These are phyloP conservation scores for Gallinago media DNA, from an alignment of 2,113 vertebrate species.

Conservation along the genomic window DNA sequence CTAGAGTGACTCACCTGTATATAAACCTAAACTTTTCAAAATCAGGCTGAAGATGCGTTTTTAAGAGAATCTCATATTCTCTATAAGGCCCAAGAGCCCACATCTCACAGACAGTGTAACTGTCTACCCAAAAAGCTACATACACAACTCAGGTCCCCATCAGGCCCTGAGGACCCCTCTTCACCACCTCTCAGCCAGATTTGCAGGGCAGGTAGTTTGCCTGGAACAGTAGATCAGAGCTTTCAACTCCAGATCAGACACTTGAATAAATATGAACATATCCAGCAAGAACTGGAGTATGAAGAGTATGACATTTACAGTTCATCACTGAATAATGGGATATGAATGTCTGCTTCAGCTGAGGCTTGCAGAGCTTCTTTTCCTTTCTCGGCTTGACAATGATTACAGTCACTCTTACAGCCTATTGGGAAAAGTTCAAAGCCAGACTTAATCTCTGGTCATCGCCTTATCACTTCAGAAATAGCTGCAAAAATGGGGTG, in stretches of 20 bases:
- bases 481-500: rapidly evolving
- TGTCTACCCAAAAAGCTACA: background rate
- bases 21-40: background rate
- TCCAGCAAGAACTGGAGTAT: background rate
- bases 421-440: background rate
- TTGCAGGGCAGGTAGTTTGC: background rate
- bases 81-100: background rate
- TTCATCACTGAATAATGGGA: background rate
- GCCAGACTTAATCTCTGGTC: background rate
- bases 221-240: background rate
- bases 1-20: background rate
- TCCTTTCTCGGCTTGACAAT: background rate
- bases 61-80: background rate
- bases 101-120: background rate
- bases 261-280: background rate
- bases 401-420: background rate
- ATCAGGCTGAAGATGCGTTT: background rate
- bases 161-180: background rate
- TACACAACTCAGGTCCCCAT: rapidly evolving
- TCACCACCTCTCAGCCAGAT: background rate
- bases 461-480: background rate
- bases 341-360: background rate
- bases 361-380: background rate
- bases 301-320: background rate
- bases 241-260: background rate